phyloP scores from a whole-genome alignment of 2,888 invertebrate species.

The Micoletzkya japonica region DNA sequence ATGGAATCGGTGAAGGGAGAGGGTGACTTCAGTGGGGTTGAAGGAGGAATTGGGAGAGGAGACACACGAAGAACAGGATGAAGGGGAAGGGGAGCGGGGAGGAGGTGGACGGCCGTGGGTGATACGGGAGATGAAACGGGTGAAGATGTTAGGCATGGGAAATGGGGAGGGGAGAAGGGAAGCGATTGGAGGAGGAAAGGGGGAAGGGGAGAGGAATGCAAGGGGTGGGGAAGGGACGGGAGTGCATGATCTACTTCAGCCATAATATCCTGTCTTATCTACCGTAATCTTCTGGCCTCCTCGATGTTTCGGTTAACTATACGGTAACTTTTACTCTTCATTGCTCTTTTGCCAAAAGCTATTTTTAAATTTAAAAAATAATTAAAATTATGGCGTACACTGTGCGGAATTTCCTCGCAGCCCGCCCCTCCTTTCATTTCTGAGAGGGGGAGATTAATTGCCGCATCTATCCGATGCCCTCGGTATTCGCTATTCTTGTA shows the following conservation, averaged over 20 bases:
- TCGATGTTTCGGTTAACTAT: neutral
- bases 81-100: constrained; percentile 1
- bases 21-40: neutral
- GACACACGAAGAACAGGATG: neutral
- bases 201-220: neutral
- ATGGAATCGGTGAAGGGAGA: constrained; percentile 8
- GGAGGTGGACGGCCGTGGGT: neutral
- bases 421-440: too few species aligned
- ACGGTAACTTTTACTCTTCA: neutral
- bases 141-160: neutral
- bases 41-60: neutral
- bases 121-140: neutral
- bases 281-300: neutral
- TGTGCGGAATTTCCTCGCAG: too few species aligned
- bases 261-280: too few species aligned
- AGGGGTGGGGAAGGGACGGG: neutral
- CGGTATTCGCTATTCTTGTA: too few species aligned
- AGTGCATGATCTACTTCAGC: neutral
- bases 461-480: too few species aligned
- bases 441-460: too few species aligned
- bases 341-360: neutral
- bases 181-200: neutral
- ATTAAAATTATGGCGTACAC: too few species aligned
- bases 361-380: too few species aligned
- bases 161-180: neutral